Evolutionary conservation across 1,140 invertebrate species (phyloP).

Genomic region (Tetraneura akinire): DNA sequence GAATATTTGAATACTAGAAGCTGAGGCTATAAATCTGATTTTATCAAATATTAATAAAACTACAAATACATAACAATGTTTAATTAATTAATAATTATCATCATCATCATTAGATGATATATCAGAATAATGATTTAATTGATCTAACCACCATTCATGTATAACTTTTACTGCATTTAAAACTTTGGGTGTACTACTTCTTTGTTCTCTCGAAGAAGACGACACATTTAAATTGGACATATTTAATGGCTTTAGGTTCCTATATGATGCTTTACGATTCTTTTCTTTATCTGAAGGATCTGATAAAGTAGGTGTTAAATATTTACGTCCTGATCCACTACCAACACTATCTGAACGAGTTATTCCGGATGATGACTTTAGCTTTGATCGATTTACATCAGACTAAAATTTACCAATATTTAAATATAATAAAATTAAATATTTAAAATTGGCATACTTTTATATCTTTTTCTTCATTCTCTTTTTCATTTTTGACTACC

Average conservation of each 20-base stretch:
- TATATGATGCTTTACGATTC: slow-evolving; percentile 27
- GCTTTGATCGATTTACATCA: slow-evolving; percentile 55
- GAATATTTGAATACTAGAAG: neutral
- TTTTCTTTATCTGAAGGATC: slow-evolving; percentile 68
- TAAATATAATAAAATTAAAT: neutral
- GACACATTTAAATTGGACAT: slow-evolving; percentile 36
- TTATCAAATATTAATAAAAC: neutral
- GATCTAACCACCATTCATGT: slow-evolving; percentile 52
- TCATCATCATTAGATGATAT: slow-evolving; percentile 40
- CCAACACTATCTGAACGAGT: slow-evolving; percentile 78
- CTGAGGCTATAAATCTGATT: neutral
- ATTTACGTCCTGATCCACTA: slow-evolving; percentile 78
- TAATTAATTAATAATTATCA: slow-evolving; percentile 40
- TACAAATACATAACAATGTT: neutral
- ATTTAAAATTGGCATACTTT: slow-evolving; percentile 58
- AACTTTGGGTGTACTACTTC: slow-evolving; percentile 16
- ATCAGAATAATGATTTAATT: slow-evolving; percentile 39
- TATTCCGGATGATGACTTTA: slow-evolving; percentile 62
- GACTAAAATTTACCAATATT: slow-evolving; percentile 55
- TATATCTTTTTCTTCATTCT: slow-evolving; percentile 62
- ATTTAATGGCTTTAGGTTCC: slow-evolving; percentile 31
- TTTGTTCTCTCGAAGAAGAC: slow-evolving; percentile 32
- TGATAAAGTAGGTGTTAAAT: slow-evolving; percentile 82
- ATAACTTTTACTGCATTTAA: slow-evolving; percentile 46
- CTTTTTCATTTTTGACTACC: slow-evolving; percentile 58